phyloP scores from a whole-genome alignment of 2,888 invertebrate genomes.

The Tachystola acroxantha region DNA sequence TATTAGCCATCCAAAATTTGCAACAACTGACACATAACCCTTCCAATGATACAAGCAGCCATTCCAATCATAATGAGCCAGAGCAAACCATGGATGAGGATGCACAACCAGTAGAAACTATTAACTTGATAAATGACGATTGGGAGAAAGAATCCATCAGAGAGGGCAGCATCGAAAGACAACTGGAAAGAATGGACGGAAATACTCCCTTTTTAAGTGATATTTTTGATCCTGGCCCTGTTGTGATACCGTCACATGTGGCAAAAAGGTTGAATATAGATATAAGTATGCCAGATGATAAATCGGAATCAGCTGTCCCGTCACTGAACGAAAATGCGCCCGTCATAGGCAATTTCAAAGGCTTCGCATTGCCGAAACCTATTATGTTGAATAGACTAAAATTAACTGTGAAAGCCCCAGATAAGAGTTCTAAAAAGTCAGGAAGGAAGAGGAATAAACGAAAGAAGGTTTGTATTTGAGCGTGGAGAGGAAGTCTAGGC shows the following conservation, averaged over 20 bases:
- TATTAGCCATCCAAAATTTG: conserved; percentile 65
- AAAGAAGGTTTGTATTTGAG: conserved; percentile 64
- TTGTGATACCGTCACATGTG: conserved; percentile 40
- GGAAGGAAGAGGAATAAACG: conserved; percentile 42
- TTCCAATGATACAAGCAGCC: conserved; percentile 17
- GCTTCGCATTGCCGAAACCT: conserved; percentile 72
- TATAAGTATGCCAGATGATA: conserved; percentile 35
- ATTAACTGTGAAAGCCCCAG: conserved; percentile 53
- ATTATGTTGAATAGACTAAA: conserved; percentile 67
- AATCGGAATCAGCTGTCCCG: conserved; percentile 22
- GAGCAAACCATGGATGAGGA: conserved; percentile 13
- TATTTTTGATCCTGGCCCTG: conserved; percentile 69
- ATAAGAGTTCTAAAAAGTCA: conserved; percentile 40
- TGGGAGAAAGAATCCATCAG: conserved; percentile 63
- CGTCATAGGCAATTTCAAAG: conserved; percentile 71
- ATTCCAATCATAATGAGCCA: conserved; percentile 2
- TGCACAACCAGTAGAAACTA: conserved; percentile 42
- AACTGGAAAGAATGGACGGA: conserved; percentile 55
- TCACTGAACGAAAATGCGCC: conserved; percentile 46
- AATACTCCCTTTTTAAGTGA: conserved; percentile 67
- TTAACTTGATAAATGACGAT: conserved; percentile 65
- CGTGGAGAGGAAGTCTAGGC: not conserved
- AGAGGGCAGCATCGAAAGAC: conserved; percentile 60
- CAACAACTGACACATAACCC: conserved; percentile 48
- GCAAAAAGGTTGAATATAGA: conserved; percentile 51